Evolutionary conservation across 2,113 vertebrate species (phyloP).

Genomic region (Oreocharis arfaki): DNA sequence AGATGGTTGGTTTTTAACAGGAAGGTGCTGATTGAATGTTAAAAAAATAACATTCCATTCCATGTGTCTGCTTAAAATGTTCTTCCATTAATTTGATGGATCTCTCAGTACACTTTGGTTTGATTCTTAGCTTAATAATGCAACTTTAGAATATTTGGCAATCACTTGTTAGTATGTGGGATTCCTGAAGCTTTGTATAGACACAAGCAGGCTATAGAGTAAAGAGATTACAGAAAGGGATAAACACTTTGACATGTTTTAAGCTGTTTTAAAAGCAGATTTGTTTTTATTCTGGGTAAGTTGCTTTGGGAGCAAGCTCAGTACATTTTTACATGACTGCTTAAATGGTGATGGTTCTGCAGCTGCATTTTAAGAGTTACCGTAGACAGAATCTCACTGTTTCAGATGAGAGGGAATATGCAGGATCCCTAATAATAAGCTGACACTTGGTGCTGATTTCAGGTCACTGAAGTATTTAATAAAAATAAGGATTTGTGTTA

Average conservation of each 20-base stretch:
- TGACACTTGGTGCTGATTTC: neutral
- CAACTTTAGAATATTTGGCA: neutral
- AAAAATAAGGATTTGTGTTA: neutral
- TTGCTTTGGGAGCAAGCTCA: neutral
- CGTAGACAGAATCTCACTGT: neutral
- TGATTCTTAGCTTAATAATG: neutral
- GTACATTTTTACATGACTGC: neutral
- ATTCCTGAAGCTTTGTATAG: neutral
- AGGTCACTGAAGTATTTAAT: neutral
- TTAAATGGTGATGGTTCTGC: neutral
- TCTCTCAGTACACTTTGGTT: neutral
- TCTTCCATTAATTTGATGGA: neutral
- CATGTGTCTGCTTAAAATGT: neutral
- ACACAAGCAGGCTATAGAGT: neutral
- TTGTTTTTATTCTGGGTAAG: slow-evolving; percentile 40
- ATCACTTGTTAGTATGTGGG: neutral
- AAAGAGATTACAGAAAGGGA: slow-evolving; percentile 27
- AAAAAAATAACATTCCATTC: neutral
- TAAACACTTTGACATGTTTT: slow-evolving; percentile 20
- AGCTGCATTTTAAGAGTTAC: neutral
- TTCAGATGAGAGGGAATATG: neutral
- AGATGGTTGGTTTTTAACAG: neutral
- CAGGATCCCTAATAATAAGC: neutral
- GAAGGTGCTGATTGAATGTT: neutral
- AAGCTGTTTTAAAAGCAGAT: slow-evolving; percentile 45